phyloP scores from a whole-genome alignment of 2,888 invertebrate species.

The Biston stratarius region DNA sequence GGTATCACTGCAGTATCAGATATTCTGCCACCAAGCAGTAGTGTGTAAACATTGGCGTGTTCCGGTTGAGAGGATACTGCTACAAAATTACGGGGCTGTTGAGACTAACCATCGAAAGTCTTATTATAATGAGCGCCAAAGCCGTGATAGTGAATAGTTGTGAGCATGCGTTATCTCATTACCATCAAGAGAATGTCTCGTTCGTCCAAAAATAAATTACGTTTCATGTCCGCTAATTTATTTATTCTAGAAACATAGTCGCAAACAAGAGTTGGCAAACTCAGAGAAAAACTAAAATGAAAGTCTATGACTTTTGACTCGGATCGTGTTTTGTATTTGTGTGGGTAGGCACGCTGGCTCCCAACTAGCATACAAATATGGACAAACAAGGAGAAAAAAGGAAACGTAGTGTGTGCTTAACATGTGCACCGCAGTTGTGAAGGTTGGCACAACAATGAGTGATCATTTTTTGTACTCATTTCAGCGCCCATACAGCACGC shows the following conservation, averaged over 20 bases:
- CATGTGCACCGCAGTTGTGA: constrained; percentile 1
- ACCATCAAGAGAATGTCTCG: too few relatives aligned
- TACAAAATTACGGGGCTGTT: too few relatives aligned
- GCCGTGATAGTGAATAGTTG: too few relatives aligned
- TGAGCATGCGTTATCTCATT: too few relatives aligned
- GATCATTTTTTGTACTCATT: neutral
- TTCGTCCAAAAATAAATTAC: too few relatives aligned
- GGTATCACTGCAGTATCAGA: too few relatives aligned
- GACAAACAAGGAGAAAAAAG: constrained; percentile 53
- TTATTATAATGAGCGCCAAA: too few relatives aligned
- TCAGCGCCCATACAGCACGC: neutral
- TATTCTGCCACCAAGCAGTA: too few relatives aligned
- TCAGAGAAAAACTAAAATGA: constrained; percentile 31
- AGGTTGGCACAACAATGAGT: constrained; percentile 6
- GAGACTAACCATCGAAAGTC: too few relatives aligned
- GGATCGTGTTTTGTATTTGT: constrained; percentile 37
- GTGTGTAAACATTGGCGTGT: too few relatives aligned
- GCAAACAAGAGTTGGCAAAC: constrained; percentile 19
- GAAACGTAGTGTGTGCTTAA: constrained; percentile 44
- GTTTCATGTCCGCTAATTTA: neutral
- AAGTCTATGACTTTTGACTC: constrained; percentile 37
- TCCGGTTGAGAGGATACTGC: too few relatives aligned
- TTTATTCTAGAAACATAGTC: constrained; percentile 1
- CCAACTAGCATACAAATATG: constrained; percentile 52
- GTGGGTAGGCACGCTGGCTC: constrained; percentile 39